A percentile compares a stretch with the other conserved stretches of the same genome.
phyloP scores from a whole-genome alignment of 2,888 invertebrate genomes.

The Diabrotica balteata region DNA sequence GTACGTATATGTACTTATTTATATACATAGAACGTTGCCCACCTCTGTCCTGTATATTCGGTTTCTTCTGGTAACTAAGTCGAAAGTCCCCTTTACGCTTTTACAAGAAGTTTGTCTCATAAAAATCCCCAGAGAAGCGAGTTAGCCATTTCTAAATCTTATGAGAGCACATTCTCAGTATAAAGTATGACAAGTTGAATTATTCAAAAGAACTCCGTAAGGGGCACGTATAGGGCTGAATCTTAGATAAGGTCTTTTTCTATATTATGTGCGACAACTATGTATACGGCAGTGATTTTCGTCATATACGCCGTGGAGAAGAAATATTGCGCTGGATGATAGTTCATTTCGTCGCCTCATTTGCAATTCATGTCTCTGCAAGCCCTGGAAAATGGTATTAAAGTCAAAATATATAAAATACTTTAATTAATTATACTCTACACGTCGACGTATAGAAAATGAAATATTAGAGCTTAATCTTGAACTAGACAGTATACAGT shows the following conservation, averaged over 20 bases:
- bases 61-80: conserved; percentile 37
- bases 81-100: conserved; percentile 44
- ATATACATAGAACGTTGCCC: neutral
- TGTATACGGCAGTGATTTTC: conserved; percentile 20
- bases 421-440: no score
- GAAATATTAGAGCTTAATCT: no score
- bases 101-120: conserved; percentile 44
- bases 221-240: conserved; percentile 33
- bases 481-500: no score
- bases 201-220: conserved; percentile 44
- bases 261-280: conserved; percentile 32
- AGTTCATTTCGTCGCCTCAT: conserved; percentile 15
- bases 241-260: conserved; percentile 34
- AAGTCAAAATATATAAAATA: conserved; percentile 1
- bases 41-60: conserved; percentile 8
- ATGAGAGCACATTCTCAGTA: conserved; percentile 45
- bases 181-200: conserved; percentile 53
- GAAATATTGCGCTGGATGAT: conserved; percentile 12
- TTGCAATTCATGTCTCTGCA: conserved; percentile 11
- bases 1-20: no score
- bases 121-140: conserved; percentile 45
- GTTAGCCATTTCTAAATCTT: conserved; percentile 50
- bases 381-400: conserved; percentile 2
- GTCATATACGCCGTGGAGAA: neutral
- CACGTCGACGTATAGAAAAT: no score